A percentile compares a stretch with the other conserved stretches of the same genome.
Evolutionary conservation across 2,888 invertebrate species (phyloP).

Genomic region (Cephus pulcher): DNA sequence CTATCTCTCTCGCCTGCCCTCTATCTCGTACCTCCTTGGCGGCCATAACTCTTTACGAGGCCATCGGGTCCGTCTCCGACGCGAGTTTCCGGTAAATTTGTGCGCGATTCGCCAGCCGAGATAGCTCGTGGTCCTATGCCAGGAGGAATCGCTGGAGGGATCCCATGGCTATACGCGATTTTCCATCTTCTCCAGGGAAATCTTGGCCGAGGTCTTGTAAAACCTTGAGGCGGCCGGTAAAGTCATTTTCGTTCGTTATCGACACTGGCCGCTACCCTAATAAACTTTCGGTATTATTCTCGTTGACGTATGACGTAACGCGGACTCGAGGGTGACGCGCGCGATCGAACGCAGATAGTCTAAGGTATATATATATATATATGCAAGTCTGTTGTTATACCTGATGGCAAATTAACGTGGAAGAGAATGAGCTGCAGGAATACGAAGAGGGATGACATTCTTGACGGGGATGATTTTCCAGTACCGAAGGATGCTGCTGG

Average conservation of each 20-base stretch:
- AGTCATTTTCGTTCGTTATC: neutral
- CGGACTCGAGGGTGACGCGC: too few relatives aligned
- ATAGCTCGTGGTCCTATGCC: neutral
- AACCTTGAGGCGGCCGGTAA: neutral
- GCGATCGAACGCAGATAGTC: neutral
- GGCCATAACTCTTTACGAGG: constrained; percentile 18
- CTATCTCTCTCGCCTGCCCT: constrained; percentile 1
- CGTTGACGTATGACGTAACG: too few relatives aligned
- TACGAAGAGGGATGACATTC: neutral
- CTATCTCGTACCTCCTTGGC: constrained; percentile 10
- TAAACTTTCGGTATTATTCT: too few relatives aligned
- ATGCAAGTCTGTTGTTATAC: neutral
- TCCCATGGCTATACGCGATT: neutral
- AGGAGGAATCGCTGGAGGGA: constrained; percentile 3
- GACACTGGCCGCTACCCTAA: neutral
- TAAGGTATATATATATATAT: neutral
- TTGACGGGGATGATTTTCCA: neutral
- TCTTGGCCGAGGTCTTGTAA: too few relatives aligned
- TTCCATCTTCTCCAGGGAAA: neutral
- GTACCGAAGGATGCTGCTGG: neutral
- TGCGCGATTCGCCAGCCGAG: neutral
- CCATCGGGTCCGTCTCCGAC: constrained; percentile 17
- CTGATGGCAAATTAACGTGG: neutral
- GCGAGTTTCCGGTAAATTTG: constrained; percentile 1
- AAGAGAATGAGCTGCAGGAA: neutral